Base-by-base conservation (phyloP, 92 coral and sea anemone genomes). In the Scolanthus callimorphus region DNA sequence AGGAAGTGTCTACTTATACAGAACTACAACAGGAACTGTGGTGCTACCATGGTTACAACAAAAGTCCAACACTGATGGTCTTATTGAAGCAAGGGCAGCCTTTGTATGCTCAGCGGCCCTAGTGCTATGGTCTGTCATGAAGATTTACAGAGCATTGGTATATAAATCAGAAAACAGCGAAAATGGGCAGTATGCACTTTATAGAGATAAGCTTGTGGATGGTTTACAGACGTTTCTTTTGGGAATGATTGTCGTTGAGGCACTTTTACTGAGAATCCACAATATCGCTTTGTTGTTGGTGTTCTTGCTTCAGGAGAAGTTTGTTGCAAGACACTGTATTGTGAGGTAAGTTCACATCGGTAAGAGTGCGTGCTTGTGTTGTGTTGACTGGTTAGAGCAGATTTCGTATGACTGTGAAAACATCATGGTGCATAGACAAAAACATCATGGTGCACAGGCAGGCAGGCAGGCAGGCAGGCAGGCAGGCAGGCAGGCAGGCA, bases 261-360 rank as follows among this genome's bases (percentile, higher is more conserved):
- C 81, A 11, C 73, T 92, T 39, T 84, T 92, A 1, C 74, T 84
- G 21, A 66, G 98, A 54, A 76, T 94, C 20, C 94, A 92, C 51
- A 92, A 88, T 53, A 57, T 71, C 48, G 60, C 65, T 38, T 39
- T 92, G 3, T 69, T 92, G 53, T 92, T 88, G 24, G 69, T 92
- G 34, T 80, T 89, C 55, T 81, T 84, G 24, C 31, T 88, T 13
- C 85, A 85, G 59, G 87, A 84, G 65, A 61, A 34, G n/a, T n/a
- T n/a, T n/a, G n/a, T n/a, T n/a, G n/a, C n/a, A n/a, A n/a, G n/a
- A n/a, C n/a, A n/a, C n/a, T n/a, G n/a, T n/a, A n/a, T n/a, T n/a
- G n/a, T n/a, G n/a, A n/a, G n/a, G n/a, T n/a, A n/a, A n/a, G n/a
- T n/a, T n/a, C n/a, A n/a, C n/a, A n/a, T n/a, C n/a, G n/a, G n/a